phyloP scores from a whole-genome alignment of 92 coral and sea anemone species.

The Desmophyllum pertusum region DNA sequence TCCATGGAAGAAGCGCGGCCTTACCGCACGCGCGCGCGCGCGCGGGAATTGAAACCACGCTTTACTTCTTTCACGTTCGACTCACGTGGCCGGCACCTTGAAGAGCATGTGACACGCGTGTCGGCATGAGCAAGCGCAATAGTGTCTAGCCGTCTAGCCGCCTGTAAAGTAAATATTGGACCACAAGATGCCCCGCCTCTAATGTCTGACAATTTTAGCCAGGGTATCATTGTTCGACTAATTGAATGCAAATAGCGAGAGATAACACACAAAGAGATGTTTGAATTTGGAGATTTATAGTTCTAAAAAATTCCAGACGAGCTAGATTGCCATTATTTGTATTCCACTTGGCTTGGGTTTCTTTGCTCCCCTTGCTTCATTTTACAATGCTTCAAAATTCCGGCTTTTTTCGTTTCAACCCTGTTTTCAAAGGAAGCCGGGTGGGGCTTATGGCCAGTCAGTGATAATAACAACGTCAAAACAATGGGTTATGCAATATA shows the following conservation, averaged over 20 bases:
- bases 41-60: no score
- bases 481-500: no score
- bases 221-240: background rate
- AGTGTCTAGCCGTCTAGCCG: background rate
- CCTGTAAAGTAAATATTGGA: background rate
- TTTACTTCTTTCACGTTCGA: no score
- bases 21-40: no score
- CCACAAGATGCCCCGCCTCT: background rate
- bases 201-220: slow-evolving; percentile 9
- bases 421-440: background rate
- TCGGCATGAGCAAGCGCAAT: background rate
- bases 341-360: background rate
- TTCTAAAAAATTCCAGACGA: background rate
- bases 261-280: background rate
- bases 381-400: background rate
- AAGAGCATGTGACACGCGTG: background rate
- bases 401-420: background rate
- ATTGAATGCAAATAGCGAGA: slow-evolving; percentile 1
- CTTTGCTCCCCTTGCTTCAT: background rate
- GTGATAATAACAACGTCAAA: no score
- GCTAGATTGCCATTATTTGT: background rate
- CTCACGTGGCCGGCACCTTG: background rate
- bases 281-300: background rate
- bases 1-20: no score
- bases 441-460: no score